Evolutionary conservation across 1,140 invertebrate species (phyloP), one percentile per base, ranked within the genome.

Genomic region (Aphelenchoides fujianensis): DNA sequence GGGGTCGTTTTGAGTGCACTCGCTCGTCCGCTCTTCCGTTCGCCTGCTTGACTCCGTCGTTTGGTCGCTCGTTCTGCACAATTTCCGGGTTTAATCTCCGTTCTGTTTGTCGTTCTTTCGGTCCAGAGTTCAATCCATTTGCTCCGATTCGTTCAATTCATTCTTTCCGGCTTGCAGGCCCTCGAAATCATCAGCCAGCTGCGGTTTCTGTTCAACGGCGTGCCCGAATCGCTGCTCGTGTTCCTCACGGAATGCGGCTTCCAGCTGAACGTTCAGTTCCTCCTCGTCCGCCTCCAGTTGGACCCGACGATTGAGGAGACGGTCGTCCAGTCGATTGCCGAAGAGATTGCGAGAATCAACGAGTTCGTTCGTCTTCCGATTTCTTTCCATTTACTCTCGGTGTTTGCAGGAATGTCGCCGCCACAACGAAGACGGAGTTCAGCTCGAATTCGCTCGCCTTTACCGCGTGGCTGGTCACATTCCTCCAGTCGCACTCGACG

Each of bases 161-260:
- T 59, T 59, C 37, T 27, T 7, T 9, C 9, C 23, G 7, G 16
- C n/a, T 28, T 66, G 3, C 63, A 66, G 63, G 37, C 32, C 19
- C 31, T 66, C 16, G 12, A 12, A 1, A 2, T 34, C 12, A 66
- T 66, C 53, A n/a, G 36, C 12, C 63, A 66, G 63, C 23, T 66
- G 2, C 31, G 36, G 12, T 16, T 12, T 1, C 63, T 66, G 27
- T 66, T 66, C 32, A n/a, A 12, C 16, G 32, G 32, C 16, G 32
- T 66, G 27, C 19, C 23, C 32, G 12, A n/a, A 48, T 0, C 23
- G n/a, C 12, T 66, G 37, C 34, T 34, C 12, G 27, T 12, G 1
- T 66, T 66, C 3, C n/a, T 66, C 9, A 30, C 63, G 19, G 63
- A 66, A 66, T 12, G 16, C 34, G 27, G n/a, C 27, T 66, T 66